Percentiles rank a stretch among this genome's conserved stretches.
These are phyloP conservation scores for Centropus unirufus DNA, from an alignment of 2,113 vertebrate genomes.

Conservation along the genomic window DNA sequence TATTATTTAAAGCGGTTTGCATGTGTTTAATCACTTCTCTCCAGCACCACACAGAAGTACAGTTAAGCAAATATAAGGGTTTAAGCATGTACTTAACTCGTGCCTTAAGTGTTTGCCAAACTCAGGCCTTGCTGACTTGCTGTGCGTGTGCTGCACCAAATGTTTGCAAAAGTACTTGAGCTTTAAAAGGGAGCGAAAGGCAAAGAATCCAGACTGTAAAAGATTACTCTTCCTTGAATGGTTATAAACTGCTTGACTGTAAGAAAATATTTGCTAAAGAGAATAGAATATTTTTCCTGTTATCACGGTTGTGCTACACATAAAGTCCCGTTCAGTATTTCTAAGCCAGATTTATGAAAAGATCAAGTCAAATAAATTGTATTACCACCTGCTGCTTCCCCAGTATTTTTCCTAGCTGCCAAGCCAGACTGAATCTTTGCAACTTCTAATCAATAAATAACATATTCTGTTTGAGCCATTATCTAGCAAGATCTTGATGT, in stretches of 20 bases:
- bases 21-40: neutral
- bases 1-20: neutral
- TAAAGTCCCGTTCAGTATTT: neutral
- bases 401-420: neutral
- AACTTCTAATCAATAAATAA: neutral
- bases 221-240: neutral
- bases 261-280: slow-evolving; percentile 1
- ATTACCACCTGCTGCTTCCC: neutral
- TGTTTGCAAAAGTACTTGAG: slow-evolving; percentile 15
- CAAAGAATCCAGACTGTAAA: neutral
- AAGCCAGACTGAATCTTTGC: neutral
- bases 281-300: neutral
- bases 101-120: neutral
- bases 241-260: neutral
- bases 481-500: neutral
- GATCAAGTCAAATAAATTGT: neutral
- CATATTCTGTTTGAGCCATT: neutral
- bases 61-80: neutral
- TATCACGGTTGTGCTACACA: neutral
- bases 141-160: neutral
- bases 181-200: neutral
- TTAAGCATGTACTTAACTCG: neutral
- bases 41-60: neutral
- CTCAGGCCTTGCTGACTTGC: neutral
- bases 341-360: neutral